A percentile compares a stretch with the other conserved stretches of the same genome.
Evolutionary conservation across 1,140 invertebrate genomes (phyloP).

Genomic region (Chymomyza costata): DNA sequence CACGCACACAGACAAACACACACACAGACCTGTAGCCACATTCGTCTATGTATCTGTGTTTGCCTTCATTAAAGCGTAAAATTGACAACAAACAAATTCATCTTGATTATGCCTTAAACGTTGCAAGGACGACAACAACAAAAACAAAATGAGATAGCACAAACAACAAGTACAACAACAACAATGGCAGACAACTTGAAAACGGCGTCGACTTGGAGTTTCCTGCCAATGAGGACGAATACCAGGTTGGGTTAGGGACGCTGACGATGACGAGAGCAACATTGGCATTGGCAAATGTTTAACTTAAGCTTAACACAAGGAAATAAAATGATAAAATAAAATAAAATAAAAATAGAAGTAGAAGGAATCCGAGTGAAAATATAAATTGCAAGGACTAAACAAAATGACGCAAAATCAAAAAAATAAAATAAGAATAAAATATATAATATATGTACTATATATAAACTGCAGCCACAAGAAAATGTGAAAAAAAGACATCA

Average conservation of each 20-base stretch:
- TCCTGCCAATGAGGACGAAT: conserved; percentile 5
- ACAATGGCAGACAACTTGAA: conserved; percentile 19
- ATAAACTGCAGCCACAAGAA: too few relatives aligned
- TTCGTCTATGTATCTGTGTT: conserved; percentile 15
- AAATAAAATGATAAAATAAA: conserved; percentile 9
- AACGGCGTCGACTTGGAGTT: conserved; percentile 8
- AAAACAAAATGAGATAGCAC: conserved; percentile 6
- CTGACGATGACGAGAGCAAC: background rate
- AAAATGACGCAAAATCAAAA: conserved; percentile 9
- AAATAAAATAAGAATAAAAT: conserved; percentile 14
- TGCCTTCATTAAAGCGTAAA: conserved; percentile 48
- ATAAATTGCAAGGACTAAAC: background rate
- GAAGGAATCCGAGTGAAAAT: background rate
- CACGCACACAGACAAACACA: conserved; percentile 1
- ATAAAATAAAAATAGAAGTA: background rate
- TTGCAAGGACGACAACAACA: conserved; percentile 18
- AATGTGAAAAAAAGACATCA: too few relatives aligned
- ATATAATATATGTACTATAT: conserved; percentile 2
- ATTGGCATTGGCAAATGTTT: conserved; percentile 29
- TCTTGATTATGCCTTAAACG: conserved; percentile 51
- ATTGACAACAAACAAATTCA: conserved; percentile 53
- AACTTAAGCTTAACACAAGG: conserved; percentile 22
- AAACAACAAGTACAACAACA: background rate
- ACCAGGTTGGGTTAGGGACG: too few relatives aligned
- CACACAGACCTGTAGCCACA: conserved; percentile 5